Base-by-base conservation (phyloP, 23 tunicate genomes). In the Botrylloides violaceus region DNA sequence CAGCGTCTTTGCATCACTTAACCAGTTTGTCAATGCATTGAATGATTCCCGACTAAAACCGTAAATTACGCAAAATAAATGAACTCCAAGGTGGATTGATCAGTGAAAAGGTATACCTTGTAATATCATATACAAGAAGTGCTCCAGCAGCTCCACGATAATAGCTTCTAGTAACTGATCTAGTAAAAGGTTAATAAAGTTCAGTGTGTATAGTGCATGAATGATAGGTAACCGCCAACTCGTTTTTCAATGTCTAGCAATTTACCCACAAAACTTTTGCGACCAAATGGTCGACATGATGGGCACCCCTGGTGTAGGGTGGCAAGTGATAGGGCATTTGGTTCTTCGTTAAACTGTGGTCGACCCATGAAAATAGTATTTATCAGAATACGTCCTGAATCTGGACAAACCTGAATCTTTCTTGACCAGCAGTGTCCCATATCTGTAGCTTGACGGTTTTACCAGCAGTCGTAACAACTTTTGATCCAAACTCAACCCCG, bases 351-450 rank as follows among this genome's bases (percentile, higher is more conserved):
- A n/a, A n/a, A n/a, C n/a, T n/a, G n/a, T n/a, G n/a, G n/a, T n/a
- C n/a, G n/a, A n/a, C n/a, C n/a, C n/a, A n/a, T n/a, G n/a, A n/a
- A n/a, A n/a, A n/a, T n/a, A n/a, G n/a, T n/a, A n/a, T n/a, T n/a
- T n/a, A n/a, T n/a, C n/a, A n/a, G n/a, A n/a, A n/a, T n/a, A n/a
- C n/a, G n/a, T n/a, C n/a, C n/a, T n/a, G n/a, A n/a, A n/a, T n/a
- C n/a, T n/a, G n/a, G n/a, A n/a, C 68, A 3, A 48, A 85, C 94
- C 94, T 65, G 58, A 87, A 87, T 28, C 95, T 70, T 58, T 87
- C 95, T 50, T 87, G 95, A 3, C 95, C 95, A 27, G 95, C 95
- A 29, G 95, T 87, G 60, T 87, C 95, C 95, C 95, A 87, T 36
- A 87, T 87, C 63, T 87, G 95, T 7, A 87, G 64, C 65, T 87